phyloP scores from a whole-genome alignment of 2,888 invertebrate genomes.

The Halictus quadricinctus region DNA sequence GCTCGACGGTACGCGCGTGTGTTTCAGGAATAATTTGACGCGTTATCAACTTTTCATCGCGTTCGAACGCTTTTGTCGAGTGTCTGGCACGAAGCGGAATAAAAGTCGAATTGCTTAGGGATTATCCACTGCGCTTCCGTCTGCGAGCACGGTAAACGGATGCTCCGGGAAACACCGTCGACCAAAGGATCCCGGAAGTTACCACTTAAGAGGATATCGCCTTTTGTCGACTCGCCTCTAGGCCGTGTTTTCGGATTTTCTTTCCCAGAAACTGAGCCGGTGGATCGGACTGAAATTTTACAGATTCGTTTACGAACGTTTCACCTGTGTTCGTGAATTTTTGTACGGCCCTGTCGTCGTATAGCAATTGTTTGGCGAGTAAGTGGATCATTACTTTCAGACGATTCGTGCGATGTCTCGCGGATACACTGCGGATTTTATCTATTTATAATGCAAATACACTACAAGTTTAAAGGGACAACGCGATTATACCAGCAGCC shows the following conservation, averaged over 20 bases:
- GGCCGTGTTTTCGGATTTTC: neutral
- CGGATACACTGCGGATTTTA: too few species aligned
- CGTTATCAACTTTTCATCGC: neutral
- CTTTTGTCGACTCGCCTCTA: neutral
- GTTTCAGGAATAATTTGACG: constrained; percentile 8
- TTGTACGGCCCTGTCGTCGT: neutral
- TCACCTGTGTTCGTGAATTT: neutral
- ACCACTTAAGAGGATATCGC: neutral
- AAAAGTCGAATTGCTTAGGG: neutral
- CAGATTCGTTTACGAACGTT: neutral
- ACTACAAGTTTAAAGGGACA: neutral
- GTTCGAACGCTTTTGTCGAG: neutral
- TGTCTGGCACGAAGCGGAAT: neutral
- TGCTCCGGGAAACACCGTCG: neutral
- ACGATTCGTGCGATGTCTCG: too few species aligned
- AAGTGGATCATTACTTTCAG: too few species aligned
- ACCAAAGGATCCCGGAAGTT: neutral
- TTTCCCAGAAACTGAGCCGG: neutral
- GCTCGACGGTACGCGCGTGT: neutral
- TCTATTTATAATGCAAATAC: neutral
- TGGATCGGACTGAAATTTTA: neutral
- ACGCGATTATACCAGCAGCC: neutral
- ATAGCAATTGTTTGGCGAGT: too few species aligned
- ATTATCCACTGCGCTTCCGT: neutral
- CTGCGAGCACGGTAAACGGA: neutral